phyloP scores from a whole-genome alignment of 2,888 invertebrate species.

The Chrysolina haemoptera region DNA sequence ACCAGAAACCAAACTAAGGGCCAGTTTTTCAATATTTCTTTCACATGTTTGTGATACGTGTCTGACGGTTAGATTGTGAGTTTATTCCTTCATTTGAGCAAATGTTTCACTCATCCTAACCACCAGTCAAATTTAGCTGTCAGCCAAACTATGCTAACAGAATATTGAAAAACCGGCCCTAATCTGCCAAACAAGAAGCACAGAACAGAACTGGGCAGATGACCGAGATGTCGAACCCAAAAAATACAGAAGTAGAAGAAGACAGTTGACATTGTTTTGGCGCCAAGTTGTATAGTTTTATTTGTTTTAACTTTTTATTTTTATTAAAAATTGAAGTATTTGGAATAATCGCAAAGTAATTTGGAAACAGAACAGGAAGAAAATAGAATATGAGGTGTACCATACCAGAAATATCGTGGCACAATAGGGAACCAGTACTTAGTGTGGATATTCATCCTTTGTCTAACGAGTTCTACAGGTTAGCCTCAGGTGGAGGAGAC shows the following conservation, averaged over 20 bases:
- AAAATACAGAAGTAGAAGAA: background rate
- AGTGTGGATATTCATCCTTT: constrained; percentile 88
- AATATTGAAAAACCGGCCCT: too few species aligned
- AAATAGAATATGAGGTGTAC: constrained; percentile 86
- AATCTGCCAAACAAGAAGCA: too few species aligned
- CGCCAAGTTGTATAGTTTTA: constrained; percentile 15
- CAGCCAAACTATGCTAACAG: too few species aligned
- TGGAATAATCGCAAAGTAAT: background rate
- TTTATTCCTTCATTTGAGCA: too few species aligned
- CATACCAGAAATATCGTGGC: constrained; percentile 98
- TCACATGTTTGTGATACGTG: too few species aligned
- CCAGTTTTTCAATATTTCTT: too few species aligned
- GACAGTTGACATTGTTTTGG: constrained; percentile 8
- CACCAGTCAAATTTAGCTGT: too few species aligned
- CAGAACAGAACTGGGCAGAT: background rate
- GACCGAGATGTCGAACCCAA: background rate
- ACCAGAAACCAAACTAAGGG: too few species aligned
- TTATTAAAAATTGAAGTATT: background rate
- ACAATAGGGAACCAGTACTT: constrained; percentile 94
- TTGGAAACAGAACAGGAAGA: background rate
- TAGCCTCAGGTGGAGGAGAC: constrained; percentile 94
- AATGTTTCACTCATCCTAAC: too few species aligned
- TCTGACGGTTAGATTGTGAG: too few species aligned
- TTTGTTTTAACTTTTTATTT: constrained; percentile 1
- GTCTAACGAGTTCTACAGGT: constrained; percentile 76